Conservation (phyloP, 2,797 vertebrate species). For the Sitta carolinensis region DNA sequence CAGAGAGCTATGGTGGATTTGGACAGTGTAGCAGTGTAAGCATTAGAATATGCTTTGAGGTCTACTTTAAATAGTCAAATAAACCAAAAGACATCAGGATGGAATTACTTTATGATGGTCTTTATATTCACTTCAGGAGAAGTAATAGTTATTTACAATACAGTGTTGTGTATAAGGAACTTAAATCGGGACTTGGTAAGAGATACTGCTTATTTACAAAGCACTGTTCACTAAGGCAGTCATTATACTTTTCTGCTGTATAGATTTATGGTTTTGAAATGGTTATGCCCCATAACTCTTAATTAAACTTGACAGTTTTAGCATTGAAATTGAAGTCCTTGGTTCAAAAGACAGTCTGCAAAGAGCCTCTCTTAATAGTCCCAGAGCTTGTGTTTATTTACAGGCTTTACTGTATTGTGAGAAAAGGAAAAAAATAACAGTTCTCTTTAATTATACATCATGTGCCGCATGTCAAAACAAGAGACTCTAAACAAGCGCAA, state of each 20-base stretch:
- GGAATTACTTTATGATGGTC: not conserved
- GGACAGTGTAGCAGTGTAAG: not conserved
- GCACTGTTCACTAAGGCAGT: not conserved
- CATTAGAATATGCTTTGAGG: not conserved
- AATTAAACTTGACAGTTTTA: conserved; percentile 70
- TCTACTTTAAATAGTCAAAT: conserved; percentile 39
- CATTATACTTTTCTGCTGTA: conserved; percentile 36
- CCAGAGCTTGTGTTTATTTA: conserved; percentile 64
- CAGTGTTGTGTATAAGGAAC: not conserved
- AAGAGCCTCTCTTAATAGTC: conserved; percentile 58
- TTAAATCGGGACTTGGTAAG: conserved; percentile 33
- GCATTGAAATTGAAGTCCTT: conserved; percentile 51
- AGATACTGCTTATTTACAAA: conserved; percentile 38
- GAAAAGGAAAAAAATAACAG: not conserved
- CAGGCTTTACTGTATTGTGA: conserved; percentile 18
- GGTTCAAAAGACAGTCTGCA: conserved; percentile 50
- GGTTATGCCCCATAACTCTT: conserved; percentile 64
- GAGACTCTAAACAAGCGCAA: conserved; percentile 1
- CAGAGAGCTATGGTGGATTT: not conserved
- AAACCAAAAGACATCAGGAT: not conserved
- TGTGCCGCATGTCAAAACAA: conserved; percentile 20
- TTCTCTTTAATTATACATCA: conserved; percentile 55
- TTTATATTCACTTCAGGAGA: conserved; percentile 39
- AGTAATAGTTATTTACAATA: conserved; percentile 23
- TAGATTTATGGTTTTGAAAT: conserved; percentile 57